A percentile compares a stretch with the other conserved stretches of the same genome.
Conservation (phyloP, 2,113 vertebrate genomes). For the Myrmecophaga tridactyla region DNA sequence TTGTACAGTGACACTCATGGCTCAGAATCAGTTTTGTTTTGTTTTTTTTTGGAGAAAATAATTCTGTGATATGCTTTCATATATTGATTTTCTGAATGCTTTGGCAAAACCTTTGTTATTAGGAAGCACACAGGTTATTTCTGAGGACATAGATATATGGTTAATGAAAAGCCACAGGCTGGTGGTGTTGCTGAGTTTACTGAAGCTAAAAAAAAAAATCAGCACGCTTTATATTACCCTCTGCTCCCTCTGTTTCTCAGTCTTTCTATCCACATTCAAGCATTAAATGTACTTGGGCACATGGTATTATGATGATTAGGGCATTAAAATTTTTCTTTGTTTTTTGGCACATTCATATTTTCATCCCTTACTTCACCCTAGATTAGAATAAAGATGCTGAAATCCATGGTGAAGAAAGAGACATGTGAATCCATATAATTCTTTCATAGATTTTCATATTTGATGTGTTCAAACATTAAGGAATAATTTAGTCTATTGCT, state of each 20-base stretch:
- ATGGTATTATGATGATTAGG: neutral
- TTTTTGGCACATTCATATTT: neutral
- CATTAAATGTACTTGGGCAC: neutral
- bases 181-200: neutral
- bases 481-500: neutral
- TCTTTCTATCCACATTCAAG: neutral
- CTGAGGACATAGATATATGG: neutral
- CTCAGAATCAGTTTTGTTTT: no score
- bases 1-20: neutral
- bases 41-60: neutral
- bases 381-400: neutral
- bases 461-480: constrained; percentile 1
- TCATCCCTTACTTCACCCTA: neutral
- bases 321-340: neutral
- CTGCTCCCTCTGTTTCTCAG: neutral
- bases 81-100: neutral
- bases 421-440: neutral
- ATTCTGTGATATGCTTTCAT: neutral
- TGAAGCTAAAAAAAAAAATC: neutral
- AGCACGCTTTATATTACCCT: neutral
- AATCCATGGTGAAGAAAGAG: neutral
- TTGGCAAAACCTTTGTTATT: neutral
- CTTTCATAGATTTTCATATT: neutral
- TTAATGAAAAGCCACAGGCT: neutral
- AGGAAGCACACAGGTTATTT: neutral